A percentile compares a stretch with the other conserved stretches of the same genome.
phyloP scores from a whole-genome alignment of 2,797 vertebrate genomes.

The Mormyrus hasselquistii region DNA sequence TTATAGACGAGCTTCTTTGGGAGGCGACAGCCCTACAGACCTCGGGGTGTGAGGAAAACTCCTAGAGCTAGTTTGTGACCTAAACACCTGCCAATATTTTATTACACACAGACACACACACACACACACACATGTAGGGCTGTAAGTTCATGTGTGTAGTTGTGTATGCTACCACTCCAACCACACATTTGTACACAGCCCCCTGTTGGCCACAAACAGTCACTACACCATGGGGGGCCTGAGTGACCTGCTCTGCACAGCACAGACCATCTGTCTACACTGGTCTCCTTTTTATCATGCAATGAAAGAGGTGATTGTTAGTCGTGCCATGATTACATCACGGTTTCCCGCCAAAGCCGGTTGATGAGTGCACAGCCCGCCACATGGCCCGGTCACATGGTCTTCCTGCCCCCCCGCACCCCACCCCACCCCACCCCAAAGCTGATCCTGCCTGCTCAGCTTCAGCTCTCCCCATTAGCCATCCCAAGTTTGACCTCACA shows the following conservation, averaged over 20 bases:
- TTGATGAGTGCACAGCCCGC: slow-evolving; percentile 52
- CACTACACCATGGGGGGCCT: not conserved
- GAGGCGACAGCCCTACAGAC: not conserved
- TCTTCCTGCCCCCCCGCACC: not conserved
- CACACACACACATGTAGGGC: not conserved
- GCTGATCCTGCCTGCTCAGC: not conserved
- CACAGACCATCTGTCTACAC: not conserved
- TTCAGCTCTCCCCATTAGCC: slow-evolving; percentile 14
- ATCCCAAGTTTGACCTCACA: slow-evolving; percentile 38
- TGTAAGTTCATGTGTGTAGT: not conserved
- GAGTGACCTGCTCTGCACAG: not conserved
- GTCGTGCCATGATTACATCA: slow-evolving; percentile 44
- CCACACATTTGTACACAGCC: not conserved
- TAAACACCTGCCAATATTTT: not conserved
- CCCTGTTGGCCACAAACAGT: not conserved
- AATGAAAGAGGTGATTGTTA: slow-evolving; percentile 61
- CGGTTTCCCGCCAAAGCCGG: slow-evolving; percentile 48
- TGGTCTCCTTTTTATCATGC: not conserved
- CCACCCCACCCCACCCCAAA: not conserved
- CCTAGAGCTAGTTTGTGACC: not conserved
- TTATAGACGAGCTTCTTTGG: not conserved
- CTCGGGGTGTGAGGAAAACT: not conserved
- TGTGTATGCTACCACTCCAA: not conserved
- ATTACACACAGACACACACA: not conserved
- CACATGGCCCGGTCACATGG: not conserved